Evolutionary conservation across 2,888 invertebrate species (phyloP), one percentile per base, ranked within the genome.

Genomic region (Auanema sp.): DNA sequence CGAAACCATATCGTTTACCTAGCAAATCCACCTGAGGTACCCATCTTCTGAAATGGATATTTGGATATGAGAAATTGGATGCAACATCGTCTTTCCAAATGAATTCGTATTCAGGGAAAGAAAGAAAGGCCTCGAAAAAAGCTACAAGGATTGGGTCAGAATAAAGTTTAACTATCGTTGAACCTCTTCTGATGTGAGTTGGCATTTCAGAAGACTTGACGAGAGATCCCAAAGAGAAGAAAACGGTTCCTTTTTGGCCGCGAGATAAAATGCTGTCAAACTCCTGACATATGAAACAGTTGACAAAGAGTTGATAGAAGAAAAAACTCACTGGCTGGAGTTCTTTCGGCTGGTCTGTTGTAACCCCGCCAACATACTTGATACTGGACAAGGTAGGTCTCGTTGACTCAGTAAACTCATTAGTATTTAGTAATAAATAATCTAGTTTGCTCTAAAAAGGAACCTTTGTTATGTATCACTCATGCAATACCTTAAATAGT

Each of bases 1-100:
- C 3, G 50, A 40, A 55, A 51, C 10, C 6, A 12, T 1, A n/a
- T 18, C n/a, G 44, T 33, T 16, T 12, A 65, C 65, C 67, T 14
- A 68, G 47, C 11, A 68, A 41, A 64, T 68, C 68, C 14, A 68
- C 66, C 25, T 68, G 68, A 1, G 68, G 68, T 14, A 68, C 43
- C 68, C 68, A 68, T 23, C 42, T 51, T 3, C 58, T 24, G 40
- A 23, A 58, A 44, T 66, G 63, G 18, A 68, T 56, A 43, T 68
- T 68, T 14, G 65, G 60, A 41, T 44, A 50, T 5, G 52, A 52
- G 16, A 52, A 57, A 40, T 66, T 63, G 33, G 51, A 51, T 14
- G 16, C 18, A n/a, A 54, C 41, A 24, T 56, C 57, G 16, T 60
- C 59, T 41, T 68, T 68, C 65, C 63, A 63, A 4, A 68, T 57